Evolutionary conservation across 2,888 invertebrate genomes (phyloP).

Genomic region (Uropetala carovei): DNA sequence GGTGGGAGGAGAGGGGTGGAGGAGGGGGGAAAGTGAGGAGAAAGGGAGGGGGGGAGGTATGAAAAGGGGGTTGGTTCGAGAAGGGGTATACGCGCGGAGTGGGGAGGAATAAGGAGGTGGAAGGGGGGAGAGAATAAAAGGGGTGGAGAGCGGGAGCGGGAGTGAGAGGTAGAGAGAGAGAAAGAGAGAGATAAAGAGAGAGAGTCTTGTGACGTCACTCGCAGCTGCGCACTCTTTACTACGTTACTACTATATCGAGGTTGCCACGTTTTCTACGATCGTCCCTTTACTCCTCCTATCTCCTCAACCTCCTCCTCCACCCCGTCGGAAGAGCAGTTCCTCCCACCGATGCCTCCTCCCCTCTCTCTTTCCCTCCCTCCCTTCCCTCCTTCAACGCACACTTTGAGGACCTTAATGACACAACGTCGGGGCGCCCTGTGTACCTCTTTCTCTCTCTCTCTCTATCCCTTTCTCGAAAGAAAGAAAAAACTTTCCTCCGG

Average conservation of each 20-base stretch:
- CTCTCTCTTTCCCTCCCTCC: not conserved
- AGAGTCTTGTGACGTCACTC: constrained; percentile 48
- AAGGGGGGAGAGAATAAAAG: not conserved
- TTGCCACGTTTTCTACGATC: constrained; percentile 58
- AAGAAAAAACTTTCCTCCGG: not conserved
- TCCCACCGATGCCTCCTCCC: not conserved
- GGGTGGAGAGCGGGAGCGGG: not conserved
- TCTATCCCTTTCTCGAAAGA: not conserved
- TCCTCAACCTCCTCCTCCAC: not conserved
- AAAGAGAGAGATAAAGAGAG: not conserved
- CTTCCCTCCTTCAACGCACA: not conserved
- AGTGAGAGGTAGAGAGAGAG: not conserved
- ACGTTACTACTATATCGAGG: constrained; percentile 61
- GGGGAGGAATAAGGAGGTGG: not conserved
- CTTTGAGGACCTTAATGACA: not conserved
- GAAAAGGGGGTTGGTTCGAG: not conserved
- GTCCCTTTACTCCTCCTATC: not conserved
- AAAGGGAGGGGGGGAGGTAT: not conserved
- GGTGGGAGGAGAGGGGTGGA: not conserved
- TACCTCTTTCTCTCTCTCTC: not conserved
- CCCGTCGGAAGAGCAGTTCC: not conserved
- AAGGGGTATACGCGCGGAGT: not conserved
- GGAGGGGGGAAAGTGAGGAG: not conserved
- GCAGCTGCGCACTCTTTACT: constrained; percentile 63
- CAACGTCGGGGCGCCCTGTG: not conserved